Evolutionary conservation across 2,888 invertebrate species (phyloP).

Genomic region (Timema podura): DNA sequence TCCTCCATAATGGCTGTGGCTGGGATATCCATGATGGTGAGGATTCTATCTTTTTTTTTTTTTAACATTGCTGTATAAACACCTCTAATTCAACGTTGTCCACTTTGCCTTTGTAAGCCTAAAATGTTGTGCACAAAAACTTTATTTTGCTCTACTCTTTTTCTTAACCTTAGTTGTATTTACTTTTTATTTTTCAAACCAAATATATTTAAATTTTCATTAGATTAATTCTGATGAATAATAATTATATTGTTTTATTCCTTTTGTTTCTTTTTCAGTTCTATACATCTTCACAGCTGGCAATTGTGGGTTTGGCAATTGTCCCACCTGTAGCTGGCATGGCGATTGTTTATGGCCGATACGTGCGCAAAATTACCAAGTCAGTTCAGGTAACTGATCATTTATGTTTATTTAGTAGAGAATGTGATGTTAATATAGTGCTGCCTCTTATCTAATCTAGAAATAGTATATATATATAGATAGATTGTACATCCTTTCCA

Average conservation of each 20-base stretch:
- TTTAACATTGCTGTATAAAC: background rate
- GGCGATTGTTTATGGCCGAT: slow-evolving; percentile 78
- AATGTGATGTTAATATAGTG: background rate
- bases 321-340: slow-evolving; percentile 87
- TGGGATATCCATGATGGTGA: slow-evolving; percentile 92
- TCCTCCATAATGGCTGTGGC: slow-evolving; percentile 81
- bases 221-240: no score
- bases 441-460: background rate
- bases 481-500: no score
- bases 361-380: slow-evolving; percentile 78
- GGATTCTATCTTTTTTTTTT: slow-evolving; percentile 21
- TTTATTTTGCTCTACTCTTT: no score
- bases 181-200: no score
- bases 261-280: slow-evolving; percentile 53
- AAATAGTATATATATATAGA: background rate
- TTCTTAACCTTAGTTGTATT: no score
- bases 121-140: no score
- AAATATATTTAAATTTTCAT: no score
- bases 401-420: slow-evolving; percentile 47
- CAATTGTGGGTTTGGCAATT: slow-evolving; percentile 78
- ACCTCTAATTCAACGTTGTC: no score
- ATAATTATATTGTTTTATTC: no score
- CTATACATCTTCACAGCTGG: slow-evolving; percentile 85
- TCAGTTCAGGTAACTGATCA: slow-evolving; percentile 63
- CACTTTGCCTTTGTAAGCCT: no score